Evolutionary conservation across 2,113 vertebrate genomes (phyloP).

Genomic region (Oncorhynchus gorbuscha): DNA sequence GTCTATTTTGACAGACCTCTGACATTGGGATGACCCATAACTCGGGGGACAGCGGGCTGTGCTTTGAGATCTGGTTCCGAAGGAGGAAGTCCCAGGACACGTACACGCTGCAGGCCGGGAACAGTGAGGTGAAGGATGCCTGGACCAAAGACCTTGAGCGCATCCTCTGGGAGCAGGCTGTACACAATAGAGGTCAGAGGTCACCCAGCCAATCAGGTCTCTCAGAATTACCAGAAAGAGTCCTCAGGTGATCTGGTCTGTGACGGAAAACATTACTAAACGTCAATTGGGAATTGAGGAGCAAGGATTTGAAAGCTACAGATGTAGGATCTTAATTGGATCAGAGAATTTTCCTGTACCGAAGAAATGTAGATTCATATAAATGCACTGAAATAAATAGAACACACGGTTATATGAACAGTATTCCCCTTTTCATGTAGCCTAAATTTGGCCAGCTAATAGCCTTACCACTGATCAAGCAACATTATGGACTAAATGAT

Average conservation of each 20-base stretch:
- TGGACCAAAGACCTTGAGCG: slow-evolving; percentile 59
- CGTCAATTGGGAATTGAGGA: neutral
- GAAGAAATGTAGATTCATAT: too few species aligned
- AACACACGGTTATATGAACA: too few species aligned
- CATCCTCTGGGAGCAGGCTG: slow-evolving; percentile 62
- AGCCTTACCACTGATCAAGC: too few species aligned
- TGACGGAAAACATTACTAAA: too few species aligned
- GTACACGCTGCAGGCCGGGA: slow-evolving; percentile 55
- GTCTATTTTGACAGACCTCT: slow-evolving; percentile 42
- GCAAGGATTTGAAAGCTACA: too few species aligned
- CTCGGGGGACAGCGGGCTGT: slow-evolving; percentile 52
- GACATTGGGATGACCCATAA: slow-evolving; percentile 62
- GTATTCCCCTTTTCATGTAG: too few species aligned
- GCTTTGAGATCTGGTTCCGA: slow-evolving; percentile 67
- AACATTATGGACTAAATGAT: too few species aligned
- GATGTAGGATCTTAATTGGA: too few species aligned
- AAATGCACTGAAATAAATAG: too few species aligned
- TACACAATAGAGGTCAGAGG: slow-evolving; percentile 51
- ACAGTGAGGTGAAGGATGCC: slow-evolving; percentile 46
- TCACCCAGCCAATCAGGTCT: slow-evolving; percentile 1
- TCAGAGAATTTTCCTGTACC: too few species aligned
- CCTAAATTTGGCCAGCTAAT: too few species aligned
- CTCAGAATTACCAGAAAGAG: neutral
- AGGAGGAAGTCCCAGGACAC: slow-evolving; percentile 78
- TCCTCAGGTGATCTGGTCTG: too few species aligned